phyloP scores from a whole-genome alignment of 2,113 vertebrate species.

The Indri indri region DNA sequence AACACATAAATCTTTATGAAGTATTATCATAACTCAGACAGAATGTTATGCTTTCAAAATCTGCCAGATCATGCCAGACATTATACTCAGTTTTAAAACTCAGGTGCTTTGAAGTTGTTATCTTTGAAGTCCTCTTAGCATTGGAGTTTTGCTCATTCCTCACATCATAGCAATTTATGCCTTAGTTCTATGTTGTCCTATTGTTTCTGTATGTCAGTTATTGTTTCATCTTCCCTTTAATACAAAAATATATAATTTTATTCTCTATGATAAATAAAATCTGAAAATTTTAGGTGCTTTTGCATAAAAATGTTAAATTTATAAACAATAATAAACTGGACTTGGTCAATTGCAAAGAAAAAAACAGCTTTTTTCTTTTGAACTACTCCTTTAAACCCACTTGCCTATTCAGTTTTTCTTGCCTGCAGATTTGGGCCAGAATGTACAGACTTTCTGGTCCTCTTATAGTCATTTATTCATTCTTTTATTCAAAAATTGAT shows the following conservation, averaged over 20 bases:
- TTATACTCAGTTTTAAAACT: constrained; percentile 10
- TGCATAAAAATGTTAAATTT: background rate
- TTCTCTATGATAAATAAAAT: background rate
- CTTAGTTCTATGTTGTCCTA: background rate
- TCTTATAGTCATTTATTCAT: background rate
- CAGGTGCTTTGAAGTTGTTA: constrained; percentile 69
- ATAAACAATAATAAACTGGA: background rate
- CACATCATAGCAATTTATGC: background rate
- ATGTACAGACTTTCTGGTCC: background rate
- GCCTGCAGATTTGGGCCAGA: background rate
- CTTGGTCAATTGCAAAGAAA: background rate
- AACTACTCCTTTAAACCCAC: background rate
- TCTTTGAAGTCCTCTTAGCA: constrained; percentile 61
- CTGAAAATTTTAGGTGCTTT: background rate
- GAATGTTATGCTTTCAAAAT: constrained; percentile 64
- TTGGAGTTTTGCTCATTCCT: background rate
- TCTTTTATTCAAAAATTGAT: background rate
- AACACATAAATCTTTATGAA: constrained; percentile 64
- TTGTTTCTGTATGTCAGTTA: background rate
- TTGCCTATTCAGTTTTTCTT: background rate
- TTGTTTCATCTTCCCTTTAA: background rate
- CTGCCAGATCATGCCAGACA: constrained; percentile 47
- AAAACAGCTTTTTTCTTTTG: background rate
- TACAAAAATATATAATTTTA: background rate
- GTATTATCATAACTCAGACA: constrained; percentile 63